Evolutionary conservation across 2,888 invertebrate genomes (phyloP), one percentile per base, ranked within the genome.

Genomic region (Eugnorisma glareosa): DNA sequence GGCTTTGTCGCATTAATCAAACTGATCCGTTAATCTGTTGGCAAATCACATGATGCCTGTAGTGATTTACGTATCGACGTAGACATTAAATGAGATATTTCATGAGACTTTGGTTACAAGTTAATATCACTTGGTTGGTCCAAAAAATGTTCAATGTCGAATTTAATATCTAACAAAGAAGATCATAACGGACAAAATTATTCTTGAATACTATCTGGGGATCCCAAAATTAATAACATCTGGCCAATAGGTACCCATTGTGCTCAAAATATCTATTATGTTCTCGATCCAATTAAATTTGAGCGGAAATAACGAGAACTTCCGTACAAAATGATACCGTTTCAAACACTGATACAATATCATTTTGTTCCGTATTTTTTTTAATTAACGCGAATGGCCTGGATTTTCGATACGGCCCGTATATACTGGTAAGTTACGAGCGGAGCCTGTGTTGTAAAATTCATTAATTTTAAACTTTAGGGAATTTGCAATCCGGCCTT

Each of bases 241-340:
- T 35, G 24, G 10, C 24, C 51, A 67, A 24, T 79, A n/a, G n/a
- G n/a, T n/a, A 21, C 2, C n/a, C 67, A 70, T 76, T 76, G 76
- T 81, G 45, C 43, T 59, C 59, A 31, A 81, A 15, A 81, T 69
- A 66, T 51, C 40, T 66, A 79, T 81, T 75, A 75, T 63, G 21
- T 61, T 73, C 31, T 57, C 54, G 45, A 31, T 54, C 37, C 31
- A 76, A 67, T 76, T 81, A 81, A 66, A 67, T 73, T 45, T 10
- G 37, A 67, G 69, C 69, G 66, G 18, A 75, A 69, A 66, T 69
- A 69, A 37, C 13, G 10, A 51, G 31, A 45, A 51, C 48, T 40
- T 40, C 18, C 64, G 40, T 54, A 48, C 31, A 77, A 70, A 31
- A 70, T 67, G 70, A 54, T 70, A 63, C 40, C 45, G 35, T 54